Evolutionary conservation across 2,888 invertebrate species (phyloP).

Genomic region (Dasysyrphus albostriatus): DNA sequence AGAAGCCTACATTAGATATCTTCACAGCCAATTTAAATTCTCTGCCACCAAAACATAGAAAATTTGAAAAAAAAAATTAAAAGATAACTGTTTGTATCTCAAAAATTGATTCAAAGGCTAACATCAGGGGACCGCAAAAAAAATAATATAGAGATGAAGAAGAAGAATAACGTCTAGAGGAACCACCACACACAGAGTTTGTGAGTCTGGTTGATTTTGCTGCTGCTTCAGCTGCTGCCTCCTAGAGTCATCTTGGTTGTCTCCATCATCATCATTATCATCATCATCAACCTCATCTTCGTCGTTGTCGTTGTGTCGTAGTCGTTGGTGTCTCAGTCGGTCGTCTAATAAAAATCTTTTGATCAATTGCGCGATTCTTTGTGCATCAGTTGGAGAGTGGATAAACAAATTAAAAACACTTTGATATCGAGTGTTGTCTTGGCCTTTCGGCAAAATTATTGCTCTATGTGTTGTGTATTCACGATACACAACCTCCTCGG

Average conservation of each 20-base stretch:
- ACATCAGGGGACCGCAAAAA: conserved; percentile 47
- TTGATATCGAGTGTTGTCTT: conserved; percentile 73
- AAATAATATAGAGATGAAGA: background rate
- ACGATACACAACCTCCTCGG: background rate
- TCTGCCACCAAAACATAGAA: conserved; percentile 40
- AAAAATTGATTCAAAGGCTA: conserved; percentile 71
- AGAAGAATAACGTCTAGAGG: conserved; percentile 16
- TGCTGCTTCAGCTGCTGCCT: conserved; percentile 10
- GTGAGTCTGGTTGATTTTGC: background rate
- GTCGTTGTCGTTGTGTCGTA: conserved; percentile 4
- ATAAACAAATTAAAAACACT: conserved; percentile 75
- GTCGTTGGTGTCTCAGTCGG: conserved; percentile 28
- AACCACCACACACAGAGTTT: conserved; percentile 35
- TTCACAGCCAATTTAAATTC: conserved; percentile 67
- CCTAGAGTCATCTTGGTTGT: conserved; percentile 44
- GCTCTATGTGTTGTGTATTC: conserved; percentile 11
- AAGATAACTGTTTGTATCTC: conserved; percentile 57
- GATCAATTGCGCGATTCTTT: conserved; percentile 74
- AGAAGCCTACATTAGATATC: conserved; percentile 29
- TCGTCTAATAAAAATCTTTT: conserved; percentile 70
- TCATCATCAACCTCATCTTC: conserved; percentile 1
- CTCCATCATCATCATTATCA: conserved; percentile 35
- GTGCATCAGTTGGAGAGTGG: conserved; percentile 67
- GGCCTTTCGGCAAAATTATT: conserved; percentile 68
- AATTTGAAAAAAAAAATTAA: conserved; percentile 20